phyloP scores from a whole-genome alignment of 2,113 vertebrate genomes.

The Probosciger aterrimus region DNA sequence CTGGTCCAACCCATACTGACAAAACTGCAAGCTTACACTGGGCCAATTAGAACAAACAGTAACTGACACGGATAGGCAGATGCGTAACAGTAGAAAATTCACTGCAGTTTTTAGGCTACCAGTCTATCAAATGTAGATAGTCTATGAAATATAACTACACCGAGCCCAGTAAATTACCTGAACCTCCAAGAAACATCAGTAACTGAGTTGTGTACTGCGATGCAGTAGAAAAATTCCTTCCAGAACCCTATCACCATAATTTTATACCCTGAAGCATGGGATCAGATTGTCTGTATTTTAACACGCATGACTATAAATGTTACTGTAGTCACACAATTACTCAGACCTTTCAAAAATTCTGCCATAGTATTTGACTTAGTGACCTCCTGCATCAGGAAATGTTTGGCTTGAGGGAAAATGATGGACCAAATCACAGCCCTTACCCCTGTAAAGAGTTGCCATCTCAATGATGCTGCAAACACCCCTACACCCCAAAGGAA shows the following conservation, averaged over 20 bases:
- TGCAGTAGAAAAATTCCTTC: not conserved
- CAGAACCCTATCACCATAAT: not conserved
- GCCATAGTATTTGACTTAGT: not conserved
- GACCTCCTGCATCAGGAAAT: not conserved
- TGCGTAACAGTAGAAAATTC: accelerated
- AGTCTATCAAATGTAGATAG: not conserved
- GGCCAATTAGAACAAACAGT: not conserved
- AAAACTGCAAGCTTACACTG: not conserved
- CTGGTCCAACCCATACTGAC: not conserved
- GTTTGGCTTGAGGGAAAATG: not conserved
- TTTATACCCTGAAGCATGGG: not conserved
- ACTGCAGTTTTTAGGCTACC: not conserved
- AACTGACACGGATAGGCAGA: not conserved
- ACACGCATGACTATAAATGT: not conserved
- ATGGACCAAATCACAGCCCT: not conserved
- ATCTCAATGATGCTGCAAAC: not conserved
- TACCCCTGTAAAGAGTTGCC: not conserved
- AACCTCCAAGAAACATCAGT: not conserved
- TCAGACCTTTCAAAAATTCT: not conserved
- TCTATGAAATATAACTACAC: not conserved
- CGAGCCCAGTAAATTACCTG: not conserved
- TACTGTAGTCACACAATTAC: not conserved
- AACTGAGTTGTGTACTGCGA: not conserved
- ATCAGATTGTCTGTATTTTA: not conserved
- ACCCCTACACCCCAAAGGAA: accelerated